These are phyloP conservation scores for Alviniconcha strummeri DNA, from an alignment of 2,888 invertebrate genomes.

Conservation along the genomic window DNA sequence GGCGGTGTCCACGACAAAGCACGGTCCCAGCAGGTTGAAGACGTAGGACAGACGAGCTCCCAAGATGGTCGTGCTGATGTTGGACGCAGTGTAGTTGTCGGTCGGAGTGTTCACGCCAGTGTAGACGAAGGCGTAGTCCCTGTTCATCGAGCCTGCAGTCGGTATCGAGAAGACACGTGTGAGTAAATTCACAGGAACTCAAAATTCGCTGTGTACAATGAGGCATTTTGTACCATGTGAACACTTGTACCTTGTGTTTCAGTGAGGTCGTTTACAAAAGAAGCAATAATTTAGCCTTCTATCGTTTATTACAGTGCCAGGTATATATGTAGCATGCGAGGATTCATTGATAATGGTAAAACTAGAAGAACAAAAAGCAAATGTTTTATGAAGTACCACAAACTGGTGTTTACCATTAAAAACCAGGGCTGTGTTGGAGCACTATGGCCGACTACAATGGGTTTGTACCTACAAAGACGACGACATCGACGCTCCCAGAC, in stretches of 20 bases:
- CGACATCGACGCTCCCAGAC: too few relatives aligned
- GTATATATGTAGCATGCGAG: too few relatives aligned
- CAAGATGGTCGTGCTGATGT: conserved; percentile 39
- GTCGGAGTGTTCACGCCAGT: background rate
- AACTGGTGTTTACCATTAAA: too few relatives aligned
- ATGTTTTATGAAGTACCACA: too few relatives aligned
- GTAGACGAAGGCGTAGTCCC: conserved; percentile 38
- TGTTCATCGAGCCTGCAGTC: conserved; percentile 47
- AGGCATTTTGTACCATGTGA: background rate
- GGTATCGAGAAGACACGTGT: background rate
- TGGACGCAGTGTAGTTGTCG: conserved; percentile 40
- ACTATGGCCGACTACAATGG: too few relatives aligned
- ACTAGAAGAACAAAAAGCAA: too few relatives aligned
- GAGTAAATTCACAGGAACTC: too few relatives aligned
- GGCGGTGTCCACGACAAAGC: conserved; percentile 56
- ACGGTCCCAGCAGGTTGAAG: conserved; percentile 55
- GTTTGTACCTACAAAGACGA: too few relatives aligned
- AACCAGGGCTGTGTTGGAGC: too few relatives aligned
- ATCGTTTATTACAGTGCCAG: too few relatives aligned
- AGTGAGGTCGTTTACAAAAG: background rate
- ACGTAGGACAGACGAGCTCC: conserved; percentile 53
- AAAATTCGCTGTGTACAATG: background rate
- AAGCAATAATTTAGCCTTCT: too few relatives aligned
- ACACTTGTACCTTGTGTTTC: background rate
- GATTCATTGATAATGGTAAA: too few relatives aligned